A percentile compares a stretch with the other conserved stretches of the same genome.
Evolutionary conservation across 23 tunicate genomes (phyloP).

Genomic region (Trididemnum miniatum): DNA sequence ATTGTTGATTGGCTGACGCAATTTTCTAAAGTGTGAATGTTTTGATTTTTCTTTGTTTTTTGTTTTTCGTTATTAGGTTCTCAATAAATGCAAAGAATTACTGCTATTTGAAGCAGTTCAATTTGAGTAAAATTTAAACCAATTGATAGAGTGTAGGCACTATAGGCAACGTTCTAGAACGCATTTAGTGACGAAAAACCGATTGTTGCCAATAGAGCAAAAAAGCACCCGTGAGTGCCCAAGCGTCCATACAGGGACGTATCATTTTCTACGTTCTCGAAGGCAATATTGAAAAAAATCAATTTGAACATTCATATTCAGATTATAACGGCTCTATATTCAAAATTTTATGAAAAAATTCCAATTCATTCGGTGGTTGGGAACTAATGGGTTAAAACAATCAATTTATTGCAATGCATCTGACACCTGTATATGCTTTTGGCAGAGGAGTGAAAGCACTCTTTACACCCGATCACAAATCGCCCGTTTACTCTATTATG

Average conservation of each 20-base stretch:
- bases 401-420: too few species aligned
- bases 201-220: neutral
- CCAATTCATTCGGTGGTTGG: too few species aligned
- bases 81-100: conserved; percentile 7
- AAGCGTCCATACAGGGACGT: neutral
- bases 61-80: neutral
- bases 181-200: neutral
- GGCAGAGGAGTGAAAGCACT: too few species aligned
- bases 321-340: too few species aligned
- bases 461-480: too few species aligned
- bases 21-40: neutral
- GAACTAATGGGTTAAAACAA: too few species aligned
- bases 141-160: neutral
- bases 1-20: neutral
- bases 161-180: neutral
- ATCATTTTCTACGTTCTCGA: neutral
- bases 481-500: too few species aligned
- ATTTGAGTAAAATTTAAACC: neutral
- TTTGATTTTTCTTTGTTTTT: neutral
- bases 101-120: neutral
- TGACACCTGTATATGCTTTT: too few species aligned
- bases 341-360: too few species aligned
- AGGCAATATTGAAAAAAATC: too few species aligned
- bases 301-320: too few species aligned
- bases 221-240: neutral